Base-by-base conservation (phyloP, 2,113 vertebrate species). In the Ptyas mucosa region DNA sequence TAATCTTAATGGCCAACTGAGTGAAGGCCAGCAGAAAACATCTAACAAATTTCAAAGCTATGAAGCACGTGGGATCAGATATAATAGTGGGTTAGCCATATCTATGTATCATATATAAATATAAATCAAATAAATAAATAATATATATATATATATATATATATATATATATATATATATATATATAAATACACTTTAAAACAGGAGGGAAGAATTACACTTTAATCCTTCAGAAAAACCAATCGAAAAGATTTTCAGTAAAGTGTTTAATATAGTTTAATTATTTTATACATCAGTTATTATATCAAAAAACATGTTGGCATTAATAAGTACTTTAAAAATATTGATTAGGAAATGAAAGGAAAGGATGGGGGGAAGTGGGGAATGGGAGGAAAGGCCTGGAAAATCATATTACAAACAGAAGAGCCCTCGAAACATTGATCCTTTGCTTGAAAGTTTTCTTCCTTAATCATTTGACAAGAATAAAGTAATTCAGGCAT, bases 1-100 rank as follows among this genome's bases (percentile, higher is more conserved):
- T 85, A 49, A 90, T 58, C 53, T 89, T 46, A 51, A 11, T 23
- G 21, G 26, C 54, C 93, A 93, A 88, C 95, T 96, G 21, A 88
- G 10, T 85, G 87, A n/a, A 20, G 85, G 39, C 8, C 55, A 87
- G 3, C 8, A 87, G 24, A 92, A 15, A 24, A 29, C 18, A 49
- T 54, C 14, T 53, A 7, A 12, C 34, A 49, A 14, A 29, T 8
- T 58, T 93, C 51, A 26, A 29, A 86, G 75, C 58, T 46, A 69
- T 86, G 69, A 8, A 51, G 18, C 14, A 43, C 0, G 1, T 85
- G 21, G 24, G 18, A 18, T 88, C 8, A 18, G 4, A 51, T 24
- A 87, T 8, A 12, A 46, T 34, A 61, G 58, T 5, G 2, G 15
- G 4, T 39, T 57, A 58, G 8, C 11, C 21, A 58, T 26, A 39